Evolutionary conservation across 2,888 invertebrate species (phyloP).

Genomic region (Heliconius ismenius): DNA sequence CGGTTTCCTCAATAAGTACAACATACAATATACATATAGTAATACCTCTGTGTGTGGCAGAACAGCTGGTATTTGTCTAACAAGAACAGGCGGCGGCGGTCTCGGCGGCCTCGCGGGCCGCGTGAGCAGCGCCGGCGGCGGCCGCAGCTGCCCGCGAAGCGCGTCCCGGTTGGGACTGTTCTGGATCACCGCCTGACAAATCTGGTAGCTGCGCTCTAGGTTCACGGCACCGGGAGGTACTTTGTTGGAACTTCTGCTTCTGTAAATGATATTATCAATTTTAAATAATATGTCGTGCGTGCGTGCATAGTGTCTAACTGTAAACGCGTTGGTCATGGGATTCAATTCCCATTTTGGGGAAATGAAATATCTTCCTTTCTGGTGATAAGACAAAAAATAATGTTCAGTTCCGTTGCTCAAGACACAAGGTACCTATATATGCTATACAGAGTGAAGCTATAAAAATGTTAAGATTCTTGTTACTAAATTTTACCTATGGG

Average conservation of each 20-base stretch:
- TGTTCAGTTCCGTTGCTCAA: no score
- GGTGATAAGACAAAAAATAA: no score
- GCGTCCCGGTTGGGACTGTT: constrained; percentile 96
- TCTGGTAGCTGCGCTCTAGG: constrained; percentile 96
- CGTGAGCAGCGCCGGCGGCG: constrained; percentile 89
- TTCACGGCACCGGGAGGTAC: constrained; percentile 95
- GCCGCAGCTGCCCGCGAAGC: constrained; percentile 90
- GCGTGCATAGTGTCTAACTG: no score
- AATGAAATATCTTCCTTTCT: no score
- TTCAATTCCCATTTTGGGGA: no score
- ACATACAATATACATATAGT: neutral
- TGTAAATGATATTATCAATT: constrained; percentile 48
- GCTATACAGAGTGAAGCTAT: no score
- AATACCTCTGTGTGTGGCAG: constrained; percentile 70
- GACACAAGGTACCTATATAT: no score
- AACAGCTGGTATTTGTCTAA: constrained; percentile 85
- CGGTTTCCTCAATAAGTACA: no score
- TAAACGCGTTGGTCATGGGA: no score
- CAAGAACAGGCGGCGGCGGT: constrained; percentile 71
- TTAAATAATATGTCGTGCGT: no score
- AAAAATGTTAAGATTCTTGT: no score
- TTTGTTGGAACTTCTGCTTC: constrained; percentile 85
- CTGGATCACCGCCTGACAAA: constrained; percentile 95
- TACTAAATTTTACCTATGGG: neutral
- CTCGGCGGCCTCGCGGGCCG: constrained; percentile 67